Base-by-base conservation (phyloP, 2,888 invertebrate genomes). In the Dendrolimus houi region DNA sequence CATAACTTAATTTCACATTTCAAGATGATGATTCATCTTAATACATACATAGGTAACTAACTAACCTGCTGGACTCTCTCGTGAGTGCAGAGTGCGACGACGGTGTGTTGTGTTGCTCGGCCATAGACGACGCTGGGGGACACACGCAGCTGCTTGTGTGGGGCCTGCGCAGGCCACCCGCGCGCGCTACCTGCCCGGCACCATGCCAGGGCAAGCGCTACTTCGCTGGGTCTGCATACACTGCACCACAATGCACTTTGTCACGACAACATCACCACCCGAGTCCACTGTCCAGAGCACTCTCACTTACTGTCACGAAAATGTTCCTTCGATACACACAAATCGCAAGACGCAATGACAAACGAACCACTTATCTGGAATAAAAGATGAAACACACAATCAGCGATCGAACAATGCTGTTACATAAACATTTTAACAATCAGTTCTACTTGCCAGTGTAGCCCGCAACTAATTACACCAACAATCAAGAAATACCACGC, bases 121-220 rank as follows among this genome's bases (percentile, higher is more conserved):
- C 96, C 96, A 96, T 96, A 96, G 95, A 95, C 95, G 94, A 94
- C 94, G 94, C 94, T 94, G 89, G 93, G 92, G 92, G 91, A 93
- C 92, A 93, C 93, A 81, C 88, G 87, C 87, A 85, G 83, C 85
- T 86, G 87, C 88, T 87, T 83, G 82, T 87, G 85, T 82, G 88
- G 85, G 89, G 90, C 88, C 87, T 87, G 89, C 88, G 88, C 85
- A 86, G 87, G 90, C 90, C 87, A 80, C 88, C 89, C 87, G 88
- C 87, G 89, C 89, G 86, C 87, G 89, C 91, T 90, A 89, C 89
- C 89, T 89, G 85, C 86, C 89, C 83, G 88, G 90, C 84, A 88
- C 89, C 90, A 90, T 90, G 87, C 89, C 89, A 85, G 83, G 85
- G 84, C 81, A 77, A 81, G 83, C 81, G 81, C 82, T 81, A 81